These are phyloP conservation scores for Drosophila tropicalis DNA, from an alignment of 1,140 invertebrate species.

Conservation along the genomic window DNA sequence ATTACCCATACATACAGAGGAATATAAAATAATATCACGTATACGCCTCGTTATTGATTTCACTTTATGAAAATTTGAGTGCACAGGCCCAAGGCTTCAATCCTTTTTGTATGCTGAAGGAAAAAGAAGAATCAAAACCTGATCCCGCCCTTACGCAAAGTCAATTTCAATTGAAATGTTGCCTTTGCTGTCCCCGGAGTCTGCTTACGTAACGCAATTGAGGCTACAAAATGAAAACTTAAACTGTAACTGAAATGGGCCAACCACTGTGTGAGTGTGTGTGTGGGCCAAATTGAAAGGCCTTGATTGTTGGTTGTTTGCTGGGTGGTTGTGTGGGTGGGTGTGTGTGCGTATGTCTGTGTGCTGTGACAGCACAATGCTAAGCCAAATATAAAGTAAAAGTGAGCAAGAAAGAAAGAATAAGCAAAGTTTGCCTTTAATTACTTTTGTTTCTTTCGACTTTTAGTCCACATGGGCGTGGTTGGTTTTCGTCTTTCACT, in stretches of 20 bases:
- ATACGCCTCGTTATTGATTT: constrained; percentile 64
- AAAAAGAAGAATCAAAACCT: background rate
- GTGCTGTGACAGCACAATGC: constrained; percentile 60
- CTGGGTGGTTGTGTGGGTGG: constrained; percentile 9
- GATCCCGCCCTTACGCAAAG: constrained; percentile 24
- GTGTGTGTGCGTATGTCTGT: constrained; percentile 32
- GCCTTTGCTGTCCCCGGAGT: constrained; percentile 18
- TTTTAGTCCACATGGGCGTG: constrained; percentile 36
- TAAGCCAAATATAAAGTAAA: constrained; percentile 19
- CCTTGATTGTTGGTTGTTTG: constrained; percentile 32
- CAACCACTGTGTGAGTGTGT: constrained; percentile 42
- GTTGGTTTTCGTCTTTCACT: background rate
- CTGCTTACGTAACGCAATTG: constrained; percentile 52
- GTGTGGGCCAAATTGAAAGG: background rate
- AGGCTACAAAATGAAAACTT: constrained; percentile 36
- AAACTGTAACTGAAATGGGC: constrained; percentile 28
- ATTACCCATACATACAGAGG: constrained; percentile 17
- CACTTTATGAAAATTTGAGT: constrained; percentile 10
- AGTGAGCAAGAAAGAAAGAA: constrained; percentile 10
- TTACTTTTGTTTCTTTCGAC: constrained; percentile 62
- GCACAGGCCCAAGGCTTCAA: constrained; percentile 2
- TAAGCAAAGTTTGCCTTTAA: constrained; percentile 64
- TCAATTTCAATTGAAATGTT: constrained; percentile 41
- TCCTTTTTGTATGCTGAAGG: constrained; percentile 46
- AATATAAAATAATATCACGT: constrained; percentile 34